Evolutionary conservation across 2,113 vertebrate species (phyloP).

Genomic region (Heloderma charlesbogerti): DNA sequence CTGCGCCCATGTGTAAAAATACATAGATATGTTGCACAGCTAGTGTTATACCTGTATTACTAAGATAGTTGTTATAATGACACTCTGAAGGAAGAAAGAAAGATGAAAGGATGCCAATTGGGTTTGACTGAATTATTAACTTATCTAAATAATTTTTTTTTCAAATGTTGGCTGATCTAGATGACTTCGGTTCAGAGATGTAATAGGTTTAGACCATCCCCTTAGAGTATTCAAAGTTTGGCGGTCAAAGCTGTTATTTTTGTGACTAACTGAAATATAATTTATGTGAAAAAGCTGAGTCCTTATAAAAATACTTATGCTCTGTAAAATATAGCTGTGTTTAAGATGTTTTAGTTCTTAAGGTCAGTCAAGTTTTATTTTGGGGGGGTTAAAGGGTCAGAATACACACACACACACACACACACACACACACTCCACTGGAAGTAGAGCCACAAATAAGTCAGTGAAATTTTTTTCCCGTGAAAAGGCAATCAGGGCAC

Average conservation of each 20-base stretch:
- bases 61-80: background rate
- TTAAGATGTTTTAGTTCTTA: constrained; percentile 10
- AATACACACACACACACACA: background rate
- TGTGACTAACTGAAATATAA: constrained; percentile 1
- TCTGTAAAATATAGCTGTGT: constrained; percentile 4
- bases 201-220: background rate
- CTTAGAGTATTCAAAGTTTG: background rate
- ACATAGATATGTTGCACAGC: background rate
- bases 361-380: constrained; percentile 18
- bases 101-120: background rate
- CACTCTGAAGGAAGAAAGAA: background rate
- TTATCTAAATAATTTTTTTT: background rate
- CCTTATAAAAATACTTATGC: background rate
- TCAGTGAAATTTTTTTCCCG: constrained; percentile 44
- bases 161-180: background rate
- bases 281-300: background rate
- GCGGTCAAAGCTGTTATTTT: background rate
- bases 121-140: background rate
- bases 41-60: background rate
- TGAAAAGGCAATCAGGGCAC: constrained; percentile 42
- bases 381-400: constrained; percentile 11
- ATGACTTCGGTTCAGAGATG: background rate
- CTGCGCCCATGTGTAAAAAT: background rate
- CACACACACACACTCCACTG: background rate
- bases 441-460: constrained; percentile 5